Base-by-base conservation (phyloP, 1,140 invertebrate genomes). In the Parasteatoda tepidariorum region DNA sequence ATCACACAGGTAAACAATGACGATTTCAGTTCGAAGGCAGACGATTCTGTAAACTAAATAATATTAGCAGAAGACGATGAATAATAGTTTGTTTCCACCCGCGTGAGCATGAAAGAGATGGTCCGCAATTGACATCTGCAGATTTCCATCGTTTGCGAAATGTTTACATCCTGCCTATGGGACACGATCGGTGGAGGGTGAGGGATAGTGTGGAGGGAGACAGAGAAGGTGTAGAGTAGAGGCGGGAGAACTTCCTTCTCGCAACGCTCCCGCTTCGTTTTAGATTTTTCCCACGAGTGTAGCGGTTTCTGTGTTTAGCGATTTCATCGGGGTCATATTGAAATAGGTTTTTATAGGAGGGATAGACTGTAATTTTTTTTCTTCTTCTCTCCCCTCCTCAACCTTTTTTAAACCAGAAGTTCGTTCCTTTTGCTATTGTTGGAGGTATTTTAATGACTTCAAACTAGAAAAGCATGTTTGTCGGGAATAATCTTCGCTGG, bases 91-190 rank as follows among this genome's bases (percentile, higher is more conserved):
- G 38, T 41, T 41, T n/a, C n/a, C 38, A 41, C 38, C 38, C 5
- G 5, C 38, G 38, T 13, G 38, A 41, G 13, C 5, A 41, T 6
- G 34, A 41, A 34, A 38, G 22, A 41, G 33, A n/a, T 31, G n/a
- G 34, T 67, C 33, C 55, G 62, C 30, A 55, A 24, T 34, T 41
- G 64, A 66, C 78, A 70, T 38, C 78, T 61, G 78, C 78, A 24
- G 62, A 67, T 67, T 66, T 28, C 24, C 78, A 81, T 54, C 78
- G 78, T 41, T 70, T 62, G 78, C 66, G 75, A 81, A 81, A 81
- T 81, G 78, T 81, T 81, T 81, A 81, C 78, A 81, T 81, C 78
- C 78, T 81, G 78, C 78, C 78, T 81, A 22, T 71, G 54, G 78
- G 54, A 81, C 66, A 81, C 31, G 38, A 66, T 28, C 13, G 24